Base-by-base conservation (phyloP, 2,797 vertebrate species). In the Enteromius thamalakanensis region DNA sequence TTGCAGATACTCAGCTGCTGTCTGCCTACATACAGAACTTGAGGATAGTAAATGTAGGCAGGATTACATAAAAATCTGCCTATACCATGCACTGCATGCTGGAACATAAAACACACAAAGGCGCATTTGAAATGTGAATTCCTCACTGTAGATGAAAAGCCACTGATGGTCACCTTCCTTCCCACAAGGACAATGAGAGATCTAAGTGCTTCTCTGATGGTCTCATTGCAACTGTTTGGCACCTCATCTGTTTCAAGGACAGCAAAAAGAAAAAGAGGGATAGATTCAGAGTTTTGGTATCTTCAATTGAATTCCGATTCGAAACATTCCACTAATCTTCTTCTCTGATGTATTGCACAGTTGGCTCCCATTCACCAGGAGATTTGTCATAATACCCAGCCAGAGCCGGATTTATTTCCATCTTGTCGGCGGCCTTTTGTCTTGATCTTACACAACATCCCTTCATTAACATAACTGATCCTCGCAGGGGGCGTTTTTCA, bases 361-460 rank as follows among this genome's bases (percentile, higher is more conserved):
- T 90, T 71, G 80, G 86, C 87, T 93, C 90, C 91, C 90, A 92
- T 94, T 93, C 87, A 91, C 87, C 90, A 88, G 93, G 90, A 93
- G 90, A 94, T 94, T 94, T 94, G 93, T 95, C 93, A 94, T 94
- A 94, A 94, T 94, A 94, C 90, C 79, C 60, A 69, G 85, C 88
- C 87, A 85, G 76, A 86, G 90, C 89, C 90, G 91, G 91, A 92
- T 91, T 90, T 88, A 90, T 91, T 91, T 89, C 91, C 85, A 74
- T 85, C 81, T 84, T 87, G 86, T 86, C 87, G 68, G 84, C 49
- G 76, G 80, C 74, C 87, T 76, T 87, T 90, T 86, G 89, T 87
- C 87, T 92, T 88, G 90, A 92, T 91, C 90, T 91, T 91, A 89
- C 91, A 91, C 92, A 89, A 34, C 60, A 69, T 88, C 87, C 91